Evolutionary conservation across 2,888 invertebrate genomes (phyloP).

Genomic region (Beris morrisii): DNA sequence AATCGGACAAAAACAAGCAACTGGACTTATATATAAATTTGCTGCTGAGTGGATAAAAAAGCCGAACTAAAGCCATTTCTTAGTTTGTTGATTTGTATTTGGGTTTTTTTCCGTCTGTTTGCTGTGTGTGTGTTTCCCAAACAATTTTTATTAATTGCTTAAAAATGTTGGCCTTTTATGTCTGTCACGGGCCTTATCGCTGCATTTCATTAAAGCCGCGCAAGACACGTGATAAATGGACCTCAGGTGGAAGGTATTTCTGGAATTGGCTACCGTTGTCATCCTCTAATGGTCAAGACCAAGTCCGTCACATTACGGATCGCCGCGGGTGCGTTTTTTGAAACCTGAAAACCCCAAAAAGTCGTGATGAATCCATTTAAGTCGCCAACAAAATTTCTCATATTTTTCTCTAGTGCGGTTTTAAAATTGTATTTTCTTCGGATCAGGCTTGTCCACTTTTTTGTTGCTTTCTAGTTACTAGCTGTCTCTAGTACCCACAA

Average conservation of each 20-base stretch:
- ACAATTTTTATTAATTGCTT: slow-evolving; percentile 35
- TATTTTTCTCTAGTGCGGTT: too few relatives aligned
- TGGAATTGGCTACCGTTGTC: slow-evolving; percentile 36
- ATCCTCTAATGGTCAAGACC: too few relatives aligned
- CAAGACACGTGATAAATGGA: slow-evolving; percentile 33
- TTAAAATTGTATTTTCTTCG: too few relatives aligned
- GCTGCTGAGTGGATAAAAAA: background rate
- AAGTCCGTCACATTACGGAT: too few relatives aligned
- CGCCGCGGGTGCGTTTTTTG: too few relatives aligned
- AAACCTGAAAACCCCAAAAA: too few relatives aligned
- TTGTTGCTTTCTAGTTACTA: too few relatives aligned
- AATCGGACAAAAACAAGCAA: slow-evolving; percentile 4
- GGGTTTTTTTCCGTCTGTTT: background rate
- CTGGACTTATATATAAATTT: slow-evolving; percentile 4
- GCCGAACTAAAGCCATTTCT: background rate
- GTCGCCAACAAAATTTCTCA: too few relatives aligned
- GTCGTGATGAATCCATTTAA: too few relatives aligned
- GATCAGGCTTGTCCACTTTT: too few relatives aligned
- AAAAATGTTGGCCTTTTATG: slow-evolving; percentile 35
- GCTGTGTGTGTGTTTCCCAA: background rate
- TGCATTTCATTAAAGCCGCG: slow-evolving; percentile 33
- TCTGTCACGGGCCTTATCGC: slow-evolving; percentile 34
- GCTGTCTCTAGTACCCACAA: too few relatives aligned
- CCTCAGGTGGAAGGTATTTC: slow-evolving; percentile 32
- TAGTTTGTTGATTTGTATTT: background rate